Evolutionary conservation across 2,888 invertebrate species (phyloP).

Genomic region (Drosophila rellima): DNA sequence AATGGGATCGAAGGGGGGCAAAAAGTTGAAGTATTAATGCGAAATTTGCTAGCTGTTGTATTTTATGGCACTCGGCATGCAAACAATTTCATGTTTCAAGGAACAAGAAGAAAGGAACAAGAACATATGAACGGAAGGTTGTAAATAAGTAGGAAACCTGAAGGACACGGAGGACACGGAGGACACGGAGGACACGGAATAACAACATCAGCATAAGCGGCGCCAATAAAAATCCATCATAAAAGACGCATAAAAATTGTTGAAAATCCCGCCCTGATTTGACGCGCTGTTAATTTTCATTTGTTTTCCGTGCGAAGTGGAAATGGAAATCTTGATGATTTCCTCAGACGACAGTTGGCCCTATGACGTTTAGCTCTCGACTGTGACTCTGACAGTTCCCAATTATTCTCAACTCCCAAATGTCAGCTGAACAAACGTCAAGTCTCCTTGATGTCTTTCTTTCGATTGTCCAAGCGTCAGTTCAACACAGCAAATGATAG

Average conservation of each 20-base stretch:
- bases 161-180: background rate
- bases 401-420: background rate
- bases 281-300: slow-evolving; percentile 74
- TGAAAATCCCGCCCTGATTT: slow-evolving; percentile 67
- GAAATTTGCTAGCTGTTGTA: slow-evolving; percentile 70
- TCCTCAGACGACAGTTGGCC: slow-evolving; percentile 38
- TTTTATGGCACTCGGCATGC: slow-evolving; percentile 71
- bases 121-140: background rate
- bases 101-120: slow-evolving; percentile 1
- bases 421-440: slow-evolving; percentile 31
- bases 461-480: slow-evolving; percentile 41
- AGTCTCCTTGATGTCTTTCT: slow-evolving; percentile 60
- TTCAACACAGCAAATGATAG: slow-evolving; percentile 10
- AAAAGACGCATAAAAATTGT: slow-evolving; percentile 73
- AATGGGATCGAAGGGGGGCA: background rate
- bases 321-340: slow-evolving; percentile 36
- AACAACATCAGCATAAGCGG: slow-evolving; percentile 60
- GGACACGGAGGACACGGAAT: background rate
- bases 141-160: background rate
- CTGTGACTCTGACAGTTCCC: background rate
- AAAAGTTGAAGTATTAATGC: slow-evolving; percentile 58
- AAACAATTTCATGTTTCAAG: slow-evolving; percentile 66
- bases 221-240: slow-evolving; percentile 74
- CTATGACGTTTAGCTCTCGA: slow-evolving; percentile 8
- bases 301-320: slow-evolving; percentile 17